Evolutionary conservation across 2,113 vertebrate species (phyloP).

Genomic region (Dryoscopus gambensis): DNA sequence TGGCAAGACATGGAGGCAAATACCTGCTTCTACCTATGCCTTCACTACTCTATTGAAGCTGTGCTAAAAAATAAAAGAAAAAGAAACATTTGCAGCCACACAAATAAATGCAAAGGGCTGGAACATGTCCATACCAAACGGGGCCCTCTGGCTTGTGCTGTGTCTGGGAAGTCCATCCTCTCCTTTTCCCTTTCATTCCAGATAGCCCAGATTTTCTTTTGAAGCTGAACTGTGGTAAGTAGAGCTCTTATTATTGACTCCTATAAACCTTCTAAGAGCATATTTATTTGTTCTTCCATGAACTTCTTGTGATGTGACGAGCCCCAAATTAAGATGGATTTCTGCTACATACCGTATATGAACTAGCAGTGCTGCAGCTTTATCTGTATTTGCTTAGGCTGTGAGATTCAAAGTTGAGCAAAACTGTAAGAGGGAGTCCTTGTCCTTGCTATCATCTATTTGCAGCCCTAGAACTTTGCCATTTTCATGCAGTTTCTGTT

Average conservation of each 20-base stretch:
- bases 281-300: neutral
- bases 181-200: neutral
- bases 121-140: neutral
- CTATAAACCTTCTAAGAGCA: neutral
- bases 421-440: neutral
- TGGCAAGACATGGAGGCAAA: neutral
- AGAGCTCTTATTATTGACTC: neutral
- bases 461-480: neutral
- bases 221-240: neutral
- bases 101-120: neutral
- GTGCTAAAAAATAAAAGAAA: neutral
- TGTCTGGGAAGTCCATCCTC: rapidly evolving
- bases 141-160: neutral
- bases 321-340: neutral
- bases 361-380: neutral
- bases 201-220: neutral
- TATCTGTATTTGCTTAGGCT: neutral
- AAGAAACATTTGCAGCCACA: neutral
- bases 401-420: neutral
- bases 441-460: neutral
- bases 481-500: neutral
- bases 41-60: neutral
- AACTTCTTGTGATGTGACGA: neutral
- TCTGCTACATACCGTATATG: rapidly evolving
- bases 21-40: neutral